phyloP scores from a whole-genome alignment of 2,797 vertebrate species.

The Gymnoscopelus microlampas region DNA sequence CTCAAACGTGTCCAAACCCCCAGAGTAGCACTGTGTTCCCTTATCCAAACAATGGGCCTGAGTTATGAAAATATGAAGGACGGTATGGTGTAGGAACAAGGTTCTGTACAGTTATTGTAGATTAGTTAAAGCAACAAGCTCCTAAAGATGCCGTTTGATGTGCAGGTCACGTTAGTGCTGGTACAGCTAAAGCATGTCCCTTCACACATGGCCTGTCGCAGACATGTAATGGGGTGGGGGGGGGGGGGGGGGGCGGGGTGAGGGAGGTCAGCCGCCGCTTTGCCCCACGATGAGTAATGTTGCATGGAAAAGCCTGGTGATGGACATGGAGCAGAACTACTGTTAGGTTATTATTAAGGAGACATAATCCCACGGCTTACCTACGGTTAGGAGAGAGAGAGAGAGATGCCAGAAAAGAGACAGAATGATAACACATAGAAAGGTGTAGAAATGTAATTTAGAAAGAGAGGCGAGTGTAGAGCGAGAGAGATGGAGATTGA shows the following conservation, averaged over 20 bases:
- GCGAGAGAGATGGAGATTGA: slow-evolving; percentile 15
- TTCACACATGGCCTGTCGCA: slow-evolving; percentile 42
- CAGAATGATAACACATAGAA: slow-evolving; percentile 37
- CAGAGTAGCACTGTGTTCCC: slow-evolving; percentile 18
- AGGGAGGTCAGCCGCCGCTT: slow-evolving; percentile 27
- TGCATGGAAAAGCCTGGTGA: slow-evolving; percentile 41
- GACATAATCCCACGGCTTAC: slow-evolving; percentile 52
- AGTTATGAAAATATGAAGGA: slow-evolving; percentile 61
- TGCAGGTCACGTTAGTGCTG: slow-evolving; percentile 41
- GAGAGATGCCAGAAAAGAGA: slow-evolving; percentile 4
- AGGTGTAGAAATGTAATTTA: slow-evolving; percentile 32
- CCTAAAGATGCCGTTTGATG: slow-evolving; percentile 44
- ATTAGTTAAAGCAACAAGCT: slow-evolving; percentile 60
- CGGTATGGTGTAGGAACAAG: slow-evolving; percentile 25
- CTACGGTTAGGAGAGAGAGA: slow-evolving; percentile 21
- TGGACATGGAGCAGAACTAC: slow-evolving; percentile 63
- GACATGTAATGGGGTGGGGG: slow-evolving; percentile 4
- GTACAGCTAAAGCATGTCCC: slow-evolving; percentile 33
- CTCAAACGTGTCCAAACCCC: neutral
- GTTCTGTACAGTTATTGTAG: slow-evolving; percentile 30
- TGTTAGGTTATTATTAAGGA: slow-evolving; percentile 64
- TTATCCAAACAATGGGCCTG: slow-evolving; percentile 55
- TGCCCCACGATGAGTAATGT: slow-evolving; percentile 33
- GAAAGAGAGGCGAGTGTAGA: slow-evolving; percentile 30
- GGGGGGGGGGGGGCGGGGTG: slow-evolving; percentile 3